Evolutionary conservation across 2,113 vertebrate genomes (phyloP).

Genomic region (Oceanodroma tethys): DNA sequence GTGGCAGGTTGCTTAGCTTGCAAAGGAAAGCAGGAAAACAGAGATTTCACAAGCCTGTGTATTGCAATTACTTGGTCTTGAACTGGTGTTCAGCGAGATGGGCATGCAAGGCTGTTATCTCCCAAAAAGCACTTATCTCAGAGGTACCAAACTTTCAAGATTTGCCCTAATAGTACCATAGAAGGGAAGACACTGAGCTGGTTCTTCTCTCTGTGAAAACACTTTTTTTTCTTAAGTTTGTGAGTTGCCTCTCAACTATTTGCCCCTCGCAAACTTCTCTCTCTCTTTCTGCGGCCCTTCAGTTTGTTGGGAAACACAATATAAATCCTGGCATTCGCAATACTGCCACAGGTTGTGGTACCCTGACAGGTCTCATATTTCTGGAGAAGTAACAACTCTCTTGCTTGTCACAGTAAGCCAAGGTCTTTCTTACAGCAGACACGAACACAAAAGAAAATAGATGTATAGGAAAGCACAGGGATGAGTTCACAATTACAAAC

Average conservation of each 20-base stretch:
- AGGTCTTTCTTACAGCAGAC: background rate
- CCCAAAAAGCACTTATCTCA: background rate
- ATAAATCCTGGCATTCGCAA: background rate
- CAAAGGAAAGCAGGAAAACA: constrained; percentile 5
- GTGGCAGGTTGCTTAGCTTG: background rate
- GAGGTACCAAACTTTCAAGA: background rate
- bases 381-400: background rate
- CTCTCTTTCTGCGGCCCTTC: background rate
- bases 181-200: background rate
- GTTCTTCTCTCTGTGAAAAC: background rate
- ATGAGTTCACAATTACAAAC: background rate
- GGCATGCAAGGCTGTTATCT: background rate
- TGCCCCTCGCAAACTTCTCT: background rate
- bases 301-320: background rate
- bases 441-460: background rate
- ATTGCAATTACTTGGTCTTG: background rate
- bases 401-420: background rate
- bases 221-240: background rate
- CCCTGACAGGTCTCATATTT: background rate
- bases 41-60: background rate
- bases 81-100: background rate
- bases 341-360: background rate
- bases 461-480: background rate
- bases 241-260: background rate
- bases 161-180: background rate